Evolutionary conservation across 2,888 invertebrate species (phyloP).

Genomic region (Ecliptopera silaceata): DNA sequence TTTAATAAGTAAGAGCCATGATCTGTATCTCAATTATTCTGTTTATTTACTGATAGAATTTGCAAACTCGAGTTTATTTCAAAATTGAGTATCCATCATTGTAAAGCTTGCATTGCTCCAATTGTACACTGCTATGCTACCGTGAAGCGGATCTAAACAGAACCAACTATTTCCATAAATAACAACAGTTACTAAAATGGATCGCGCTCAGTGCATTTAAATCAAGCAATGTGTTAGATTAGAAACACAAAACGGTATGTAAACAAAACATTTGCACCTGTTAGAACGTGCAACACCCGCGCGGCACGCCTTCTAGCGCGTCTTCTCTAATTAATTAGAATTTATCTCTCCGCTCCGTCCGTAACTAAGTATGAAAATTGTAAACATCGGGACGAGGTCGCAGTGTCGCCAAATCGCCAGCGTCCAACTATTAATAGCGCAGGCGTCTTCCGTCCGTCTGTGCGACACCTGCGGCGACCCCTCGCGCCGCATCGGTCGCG

Average conservation of each 20-base stretch:
- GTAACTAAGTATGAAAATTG: constrained; percentile 63
- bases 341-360: constrained; percentile 42
- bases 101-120: not conserved
- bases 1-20: too few relatives aligned
- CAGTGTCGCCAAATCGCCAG: constrained; percentile 73
- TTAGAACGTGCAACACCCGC: constrained; percentile 34
- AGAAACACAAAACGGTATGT: constrained; percentile 33
- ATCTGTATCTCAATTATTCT: too few relatives aligned
- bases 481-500: constrained; percentile 13
- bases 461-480: constrained; percentile 66
- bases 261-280: constrained; percentile 38
- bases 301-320: constrained; percentile 37
- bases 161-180: not conserved
- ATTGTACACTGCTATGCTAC: not conserved
- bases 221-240: constrained; percentile 28
- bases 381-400: constrained; percentile 77
- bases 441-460: constrained; percentile 78
- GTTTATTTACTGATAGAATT: not conserved
- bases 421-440: constrained; percentile 71
- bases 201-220: constrained; percentile 14
- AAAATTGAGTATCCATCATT: too few relatives aligned
- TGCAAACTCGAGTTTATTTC: not conserved
- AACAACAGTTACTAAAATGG: not conserved
- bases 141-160: not conserved
- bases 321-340: constrained; percentile 41